phyloP scores from a whole-genome alignment of 2,888 invertebrate genomes.

The Danaus chrysippus region DNA sequence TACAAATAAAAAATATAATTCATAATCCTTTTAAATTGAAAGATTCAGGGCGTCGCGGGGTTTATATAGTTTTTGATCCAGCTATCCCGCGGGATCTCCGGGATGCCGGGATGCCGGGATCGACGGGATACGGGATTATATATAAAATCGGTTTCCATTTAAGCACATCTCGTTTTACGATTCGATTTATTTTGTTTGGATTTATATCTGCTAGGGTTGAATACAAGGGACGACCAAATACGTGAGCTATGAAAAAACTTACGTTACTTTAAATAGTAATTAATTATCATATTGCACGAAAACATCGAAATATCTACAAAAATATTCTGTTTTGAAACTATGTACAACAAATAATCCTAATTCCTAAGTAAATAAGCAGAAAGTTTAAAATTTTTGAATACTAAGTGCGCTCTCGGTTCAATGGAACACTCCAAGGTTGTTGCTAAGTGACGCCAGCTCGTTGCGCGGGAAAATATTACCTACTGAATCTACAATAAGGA shows the following conservation, averaged over 20 bases:
- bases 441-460: slow-evolving; percentile 34
- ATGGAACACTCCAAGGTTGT: slow-evolving; percentile 44
- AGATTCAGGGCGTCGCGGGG: slow-evolving; percentile 20
- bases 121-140: slow-evolving; percentile 25
- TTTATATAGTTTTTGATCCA: slow-evolving; percentile 23
- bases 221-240: too few relatives aligned
- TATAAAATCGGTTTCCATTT: slow-evolving; percentile 15
- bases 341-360: too few relatives aligned
- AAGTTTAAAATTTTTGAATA: slow-evolving; percentile 1
- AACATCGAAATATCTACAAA: too few relatives aligned
- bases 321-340: too few relatives aligned
- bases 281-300: too few relatives aligned
- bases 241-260: too few relatives aligned
- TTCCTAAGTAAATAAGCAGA: background rate
- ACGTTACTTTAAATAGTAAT: too few relatives aligned
- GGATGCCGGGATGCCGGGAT: slow-evolving; percentile 28
- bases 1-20: background rate
- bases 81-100: slow-evolving; percentile 16
- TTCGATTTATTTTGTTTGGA: too few relatives aligned
- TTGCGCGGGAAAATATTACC: background rate
- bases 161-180: background rate
- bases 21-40: slow-evolving; percentile 25
- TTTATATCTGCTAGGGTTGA: too few relatives aligned
- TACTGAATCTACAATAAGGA: background rate
- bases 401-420: slow-evolving; percentile 35